Evolutionary conservation across 2,797 vertebrate species (phyloP), one percentile per base, ranked within the genome.

Genomic region (Eurystomus glaucurus): DNA sequence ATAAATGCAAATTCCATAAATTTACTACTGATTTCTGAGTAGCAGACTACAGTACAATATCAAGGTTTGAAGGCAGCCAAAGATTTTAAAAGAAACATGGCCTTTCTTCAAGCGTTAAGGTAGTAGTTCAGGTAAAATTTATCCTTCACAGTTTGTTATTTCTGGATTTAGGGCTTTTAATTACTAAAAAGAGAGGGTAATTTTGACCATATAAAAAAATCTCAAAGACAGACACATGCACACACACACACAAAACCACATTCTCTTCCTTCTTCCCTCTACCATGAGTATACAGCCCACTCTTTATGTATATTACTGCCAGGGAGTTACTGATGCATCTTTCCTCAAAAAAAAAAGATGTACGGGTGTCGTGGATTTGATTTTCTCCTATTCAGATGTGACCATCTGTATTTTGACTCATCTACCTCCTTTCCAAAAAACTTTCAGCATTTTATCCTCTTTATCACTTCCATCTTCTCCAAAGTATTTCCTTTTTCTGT

Each of bases 351-450:
- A 86, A 37, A 43, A 43, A 52, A 79, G 7, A 31, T 17, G 39
- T n/a, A 76, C n/a, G 4, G 19, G 4, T 46, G 37, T 37, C 77
- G 17, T 15, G 22, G 29, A 55, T 57, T 60, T 83, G 23, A 55
- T 83, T 89, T 88, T 57, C 51, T 88, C 26, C 25, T 82, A 5
- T 39, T 88, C 46, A 70, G 20, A 82, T 64, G 77, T 12, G 11
- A 54, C 50, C 50, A 72, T 17, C 45, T 60, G 25, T 69, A 77
- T 81, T 78, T 94, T 61, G 23, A 60, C 46, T 70, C 9, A 0
- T 51, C 20, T 60, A 65, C 28, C 15, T 65, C 33, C 21, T 78
- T 90, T 74, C 87, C 65, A 87, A 88, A 92, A 89, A 57, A 19
- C 29, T 62, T 58, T 6, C 78, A 80, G 18, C 35, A 54, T 92